Percentiles rank a stretch among this genome's conserved stretches.
These are phyloP conservation scores for Protaetia brevitarsis DNA, from an alignment of 1,140 invertebrate genomes.

Conservation along the genomic window DNA sequence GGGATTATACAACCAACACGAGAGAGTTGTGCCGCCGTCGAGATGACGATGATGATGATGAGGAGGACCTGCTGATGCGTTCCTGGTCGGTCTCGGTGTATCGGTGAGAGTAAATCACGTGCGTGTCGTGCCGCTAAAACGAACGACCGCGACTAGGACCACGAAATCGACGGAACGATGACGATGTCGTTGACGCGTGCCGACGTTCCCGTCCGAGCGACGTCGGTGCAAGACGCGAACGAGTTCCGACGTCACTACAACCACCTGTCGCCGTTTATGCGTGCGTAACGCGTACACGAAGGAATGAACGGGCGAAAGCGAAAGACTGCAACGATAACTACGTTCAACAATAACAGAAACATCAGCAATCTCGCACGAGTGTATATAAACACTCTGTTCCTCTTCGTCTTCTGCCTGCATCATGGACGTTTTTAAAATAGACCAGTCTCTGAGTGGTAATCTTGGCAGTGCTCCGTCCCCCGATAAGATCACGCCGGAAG, in stretches of 20 bases:
- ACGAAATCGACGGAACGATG: conserved; percentile 10
- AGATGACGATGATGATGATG: conserved; percentile 30
- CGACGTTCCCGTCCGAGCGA: conserved; percentile 24
- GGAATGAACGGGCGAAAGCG: background rate
- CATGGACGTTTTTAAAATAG: conserved; percentile 66
- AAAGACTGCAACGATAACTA: background rate
- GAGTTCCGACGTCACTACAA: conserved; percentile 26
- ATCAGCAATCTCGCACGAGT: background rate
- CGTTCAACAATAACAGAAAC: background rate
- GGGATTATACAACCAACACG: conserved; percentile 42
- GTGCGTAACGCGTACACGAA: conserved; percentile 5
- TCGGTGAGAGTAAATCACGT: conserved; percentile 10
- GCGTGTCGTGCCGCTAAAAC: background rate
- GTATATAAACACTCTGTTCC: background rate
- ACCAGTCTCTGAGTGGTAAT: conserved; percentile 58
- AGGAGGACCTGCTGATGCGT: conserved; percentile 29
- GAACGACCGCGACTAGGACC: background rate
- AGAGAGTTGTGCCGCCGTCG: conserved; percentile 1
- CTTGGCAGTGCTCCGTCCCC: conserved; percentile 57
- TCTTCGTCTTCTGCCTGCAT: conserved; percentile 32
- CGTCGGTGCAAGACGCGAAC: conserved; percentile 26
- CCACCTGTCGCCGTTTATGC: conserved; percentile 31
- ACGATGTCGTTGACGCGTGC: conserved; percentile 29
- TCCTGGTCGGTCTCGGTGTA: background rate
- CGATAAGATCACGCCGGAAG: conserved; percentile 63